Evolutionary conservation across 2,888 invertebrate species (phyloP), one percentile per base, ranked within the genome.

Genomic region (Pycnomerus fuliginosus): DNA sequence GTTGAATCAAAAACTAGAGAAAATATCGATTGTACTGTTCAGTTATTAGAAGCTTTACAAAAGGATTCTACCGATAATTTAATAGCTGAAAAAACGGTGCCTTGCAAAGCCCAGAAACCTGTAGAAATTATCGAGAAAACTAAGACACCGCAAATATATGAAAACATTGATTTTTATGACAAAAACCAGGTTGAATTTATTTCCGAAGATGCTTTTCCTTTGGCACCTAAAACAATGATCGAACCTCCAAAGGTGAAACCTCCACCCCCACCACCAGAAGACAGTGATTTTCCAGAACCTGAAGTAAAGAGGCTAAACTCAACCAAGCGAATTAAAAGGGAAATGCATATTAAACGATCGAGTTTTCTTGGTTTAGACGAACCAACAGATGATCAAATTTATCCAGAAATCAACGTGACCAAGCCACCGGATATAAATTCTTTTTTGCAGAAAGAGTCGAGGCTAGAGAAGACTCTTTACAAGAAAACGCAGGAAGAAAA

Each of bases 301-400:
- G 58, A 56, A 55, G 77, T 87, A 51, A 84, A 84, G 60, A 81
- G 88, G 55, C 78, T 87, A 40, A 89, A 87, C 62, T 90, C 90
- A 8, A 88, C 90, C 1, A 87, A 89, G 52, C 80, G 90, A 55
- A 89, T 91, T 60, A 90, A 89, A 62, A 89, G 90, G 64, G 91
- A 92, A 65, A 78, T 92, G 35, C 79, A 89, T 5, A 86, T 85
- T 63, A 87, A 91, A 62, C 82, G 91, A 30, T 85, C 88, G 20
- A 90, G 89, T 67, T 92, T 92, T 69, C 77, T 92, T 25, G 91
- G 91, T 30, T 84, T 91, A 62, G 89, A 90, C 60, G 87, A 85
- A 35, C 78, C 82, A 59, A 76, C 76, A 10, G 81, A 83, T 55
- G 83, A 85, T 62, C 84, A 86, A 54, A 73, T 82, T 32, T 85